A percentile compares a stretch with the other conserved stretches of the same genome.
These are phyloP conservation scores for Phrixothrix hirtus DNA, from an alignment of 2,888 invertebrate species.

Conservation along the genomic window DNA sequence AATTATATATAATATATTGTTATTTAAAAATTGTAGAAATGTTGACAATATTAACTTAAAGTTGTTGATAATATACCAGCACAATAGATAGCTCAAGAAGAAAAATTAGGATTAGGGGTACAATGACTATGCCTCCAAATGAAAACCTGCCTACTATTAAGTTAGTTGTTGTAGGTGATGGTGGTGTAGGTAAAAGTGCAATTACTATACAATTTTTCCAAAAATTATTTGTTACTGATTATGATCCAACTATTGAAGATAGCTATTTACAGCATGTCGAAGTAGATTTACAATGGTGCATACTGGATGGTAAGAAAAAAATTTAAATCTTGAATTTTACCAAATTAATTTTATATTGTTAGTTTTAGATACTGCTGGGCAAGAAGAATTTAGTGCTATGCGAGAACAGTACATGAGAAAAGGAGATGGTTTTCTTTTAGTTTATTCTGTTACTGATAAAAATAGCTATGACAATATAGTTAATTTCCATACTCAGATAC, in stretches of 20 bases:
- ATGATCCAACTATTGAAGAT: conserved; percentile 95
- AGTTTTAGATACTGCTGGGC: conserved; percentile 94
- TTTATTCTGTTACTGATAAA: conserved; percentile 90
- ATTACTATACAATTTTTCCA: conserved; percentile 97
- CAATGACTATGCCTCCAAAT: conserved; percentile 71
- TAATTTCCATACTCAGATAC: conserved; percentile 87
- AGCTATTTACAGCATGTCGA: conserved; percentile 93
- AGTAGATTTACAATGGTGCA: conserved; percentile 90
- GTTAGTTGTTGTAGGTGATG: conserved; percentile 91
- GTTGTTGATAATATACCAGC: conserved; percentile 26
- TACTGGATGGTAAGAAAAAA: conserved; percentile 78
- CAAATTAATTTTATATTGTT: too few species aligned
- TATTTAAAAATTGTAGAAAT: conserved; percentile 36
- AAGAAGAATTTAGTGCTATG: conserved; percentile 96
- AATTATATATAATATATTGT: not conserved
- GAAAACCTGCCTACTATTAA: conserved; percentile 79
- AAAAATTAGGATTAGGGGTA: conserved; percentile 48
- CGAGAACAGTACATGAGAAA: conserved; percentile 91
- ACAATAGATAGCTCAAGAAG: conserved; percentile 48
- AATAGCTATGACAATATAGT: conserved; percentile 88
- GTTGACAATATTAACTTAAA: conserved; percentile 35
- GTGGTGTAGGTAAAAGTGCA: conserved; percentile 94
- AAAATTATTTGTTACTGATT: conserved; percentile 91
- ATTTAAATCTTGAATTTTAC: too few species aligned
- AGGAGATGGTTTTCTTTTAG: conserved; percentile 90